Base-by-base conservation (phyloP, 1,140 invertebrate genomes). In the Polyergus mexicanus region DNA sequence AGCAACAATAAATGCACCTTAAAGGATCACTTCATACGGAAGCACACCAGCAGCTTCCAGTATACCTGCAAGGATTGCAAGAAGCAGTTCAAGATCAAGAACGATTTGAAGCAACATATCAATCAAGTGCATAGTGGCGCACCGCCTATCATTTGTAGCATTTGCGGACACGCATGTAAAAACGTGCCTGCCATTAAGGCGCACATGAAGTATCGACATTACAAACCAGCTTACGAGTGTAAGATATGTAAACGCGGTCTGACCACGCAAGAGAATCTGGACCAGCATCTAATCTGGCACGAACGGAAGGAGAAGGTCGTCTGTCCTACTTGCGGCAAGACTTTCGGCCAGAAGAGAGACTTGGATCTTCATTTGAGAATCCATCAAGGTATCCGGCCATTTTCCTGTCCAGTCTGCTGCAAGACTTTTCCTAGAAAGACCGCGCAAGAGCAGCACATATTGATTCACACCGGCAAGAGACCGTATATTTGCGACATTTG, bases 401-500 rank as follows among this genome's bases (percentile, higher is more conserved):
- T 97, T 90, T 94, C 96, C 63, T 98, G 98, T 93, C 96, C 96
- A 11, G 95, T 97, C 1, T 98, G 98, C 92, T 95, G 96, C 0
- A 97, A 97, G 80, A 94, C 95, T 7, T 98, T 98, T 91, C 96
- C 96, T 11, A 95, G 97, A 3, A 95, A 96, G 22, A 96, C 96
- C 2, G 93, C 97, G 71, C 94, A 97, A 83, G 95, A 96, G 66
- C 95, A 95, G 16, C 98, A 98, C 93, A 96, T 98, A 92, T 95
- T 97, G 3, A 97, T 96, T 8, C 98, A 98, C 89, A 97, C 97
- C 0, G 97, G 98, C 0, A 97, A 98, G 91, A 95, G 97, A 44
- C 98, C 98, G 0, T 98, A 97, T 91, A 96, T 96, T 56, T 99
- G 98, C 93, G 96, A 96, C 35, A 96, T 97, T 32, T 99, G 98